These are phyloP conservation scores for Thinocorus orbignyianus DNA, from an alignment of 2,113 vertebrate species.

Conservation along the genomic window DNA sequence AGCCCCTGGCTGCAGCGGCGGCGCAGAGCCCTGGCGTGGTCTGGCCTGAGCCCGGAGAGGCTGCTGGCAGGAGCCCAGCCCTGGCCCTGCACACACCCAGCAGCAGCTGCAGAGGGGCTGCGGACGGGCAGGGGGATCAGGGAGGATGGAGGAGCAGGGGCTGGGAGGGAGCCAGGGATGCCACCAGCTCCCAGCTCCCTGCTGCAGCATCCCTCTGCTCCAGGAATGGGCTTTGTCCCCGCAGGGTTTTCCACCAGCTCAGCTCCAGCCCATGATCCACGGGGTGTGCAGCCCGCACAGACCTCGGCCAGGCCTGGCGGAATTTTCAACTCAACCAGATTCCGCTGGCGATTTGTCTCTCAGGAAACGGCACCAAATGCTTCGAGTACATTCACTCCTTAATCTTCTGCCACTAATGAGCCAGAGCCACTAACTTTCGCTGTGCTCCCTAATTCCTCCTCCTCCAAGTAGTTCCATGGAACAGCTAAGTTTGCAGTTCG, in stretches of 20 bases:
- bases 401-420: not conserved
- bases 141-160: not conserved
- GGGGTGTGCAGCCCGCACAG: not conserved
- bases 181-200: not conserved
- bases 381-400: not conserved
- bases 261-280: not conserved
- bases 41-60: not conserved
- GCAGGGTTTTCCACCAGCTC: not conserved
- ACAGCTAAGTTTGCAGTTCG: not conserved
- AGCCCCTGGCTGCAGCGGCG: not conserved
- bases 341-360: fast-evolving
- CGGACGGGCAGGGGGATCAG: not conserved
- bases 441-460: not conserved
- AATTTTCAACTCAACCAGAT: not conserved
- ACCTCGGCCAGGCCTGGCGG: not conserved
- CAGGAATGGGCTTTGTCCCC: not conserved
- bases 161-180: not conserved
- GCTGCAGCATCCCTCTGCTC: not conserved
- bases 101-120: not conserved
- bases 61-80: not conserved
- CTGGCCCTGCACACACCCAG: not conserved
- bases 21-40: not conserved
- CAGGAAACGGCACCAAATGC: not conserved
- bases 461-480: not conserved
- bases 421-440: not conserved